Evolutionary conservation across 2,113 vertebrate species (phyloP).

Genomic region (Sceloporus tristichus): DNA sequence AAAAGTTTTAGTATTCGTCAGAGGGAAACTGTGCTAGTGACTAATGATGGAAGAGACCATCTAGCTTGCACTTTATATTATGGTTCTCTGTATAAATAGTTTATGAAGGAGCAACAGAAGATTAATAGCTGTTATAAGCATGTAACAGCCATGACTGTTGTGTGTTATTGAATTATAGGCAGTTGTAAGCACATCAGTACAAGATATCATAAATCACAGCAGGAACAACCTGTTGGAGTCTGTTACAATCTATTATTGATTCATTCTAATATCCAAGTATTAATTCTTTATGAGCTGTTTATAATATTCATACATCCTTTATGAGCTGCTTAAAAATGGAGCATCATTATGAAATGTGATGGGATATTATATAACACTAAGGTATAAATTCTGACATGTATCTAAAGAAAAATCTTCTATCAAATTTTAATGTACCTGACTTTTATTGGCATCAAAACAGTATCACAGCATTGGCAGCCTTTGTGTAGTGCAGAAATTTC

Average conservation of each 20-base stretch:
- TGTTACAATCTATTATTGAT: constrained; percentile 33
- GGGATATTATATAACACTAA: constrained; percentile 4
- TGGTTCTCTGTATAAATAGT: constrained; percentile 32
- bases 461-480: neutral
- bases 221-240: constrained; percentile 33
- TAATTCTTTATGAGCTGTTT: constrained; percentile 40
- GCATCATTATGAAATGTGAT: constrained; percentile 6
- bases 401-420: constrained; percentile 8
- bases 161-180: constrained; percentile 37
- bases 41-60: neutral
- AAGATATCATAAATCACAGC: constrained; percentile 27
- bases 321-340: constrained; percentile 11
- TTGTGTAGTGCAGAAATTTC: neutral
- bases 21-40: neutral
- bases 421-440: constrained; percentile 8
- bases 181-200: constrained; percentile 32
- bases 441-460: constrained; percentile 14
- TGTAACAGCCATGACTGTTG: constrained; percentile 28
- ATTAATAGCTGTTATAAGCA: constrained; percentile 45
- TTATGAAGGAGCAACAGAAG: constrained; percentile 35
- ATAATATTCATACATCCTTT: constrained; percentile 31
- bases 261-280: constrained; percentile 35
- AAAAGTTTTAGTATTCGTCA: neutral
- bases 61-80: constrained; percentile 23
- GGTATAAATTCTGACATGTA: neutral